Evolutionary conservation across 2,113 vertebrate species (phyloP).

Genomic region (Zosterops borbonicus): DNA sequence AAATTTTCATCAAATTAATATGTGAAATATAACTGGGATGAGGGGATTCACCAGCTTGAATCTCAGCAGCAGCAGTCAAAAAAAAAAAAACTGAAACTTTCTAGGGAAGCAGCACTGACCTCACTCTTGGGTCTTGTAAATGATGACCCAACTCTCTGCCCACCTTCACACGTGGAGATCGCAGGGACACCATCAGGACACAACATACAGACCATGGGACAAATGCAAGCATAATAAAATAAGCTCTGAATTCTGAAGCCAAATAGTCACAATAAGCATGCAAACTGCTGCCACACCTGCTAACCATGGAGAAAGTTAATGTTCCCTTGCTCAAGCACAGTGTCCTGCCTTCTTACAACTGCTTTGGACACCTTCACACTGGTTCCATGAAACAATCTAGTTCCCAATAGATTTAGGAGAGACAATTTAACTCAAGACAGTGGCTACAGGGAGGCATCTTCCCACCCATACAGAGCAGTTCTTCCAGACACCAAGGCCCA

Average conservation of each 20-base stretch:
- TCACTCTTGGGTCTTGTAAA: background rate
- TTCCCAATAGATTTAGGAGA: background rate
- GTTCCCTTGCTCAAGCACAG: background rate
- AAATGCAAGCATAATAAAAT: background rate
- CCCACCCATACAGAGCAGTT: background rate
- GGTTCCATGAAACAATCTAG: background rate
- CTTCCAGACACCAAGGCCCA: background rate
- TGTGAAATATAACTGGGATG: background rate
- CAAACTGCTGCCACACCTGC: background rate
- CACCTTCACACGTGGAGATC: background rate
- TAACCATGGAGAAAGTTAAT: background rate
- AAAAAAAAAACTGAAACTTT: background rate
- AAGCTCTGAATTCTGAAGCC: background rate
- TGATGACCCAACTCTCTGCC: background rate
- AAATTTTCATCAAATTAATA: background rate
- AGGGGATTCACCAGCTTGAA: background rate
- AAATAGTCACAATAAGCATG: background rate
- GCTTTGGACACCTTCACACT: rapidly evolving
- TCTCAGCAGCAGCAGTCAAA: background rate
- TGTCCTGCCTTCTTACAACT: background rate
- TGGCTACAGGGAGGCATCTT: rapidly evolving
- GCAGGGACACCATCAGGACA: background rate
- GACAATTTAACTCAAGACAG: background rate
- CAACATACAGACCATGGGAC: background rate
- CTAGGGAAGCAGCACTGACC: background rate